Percentiles rank a stretch among this genome's conserved stretches.
Conservation (phyloP, 1,140 invertebrate genomes). For the Portunus trituberculatus region DNA sequence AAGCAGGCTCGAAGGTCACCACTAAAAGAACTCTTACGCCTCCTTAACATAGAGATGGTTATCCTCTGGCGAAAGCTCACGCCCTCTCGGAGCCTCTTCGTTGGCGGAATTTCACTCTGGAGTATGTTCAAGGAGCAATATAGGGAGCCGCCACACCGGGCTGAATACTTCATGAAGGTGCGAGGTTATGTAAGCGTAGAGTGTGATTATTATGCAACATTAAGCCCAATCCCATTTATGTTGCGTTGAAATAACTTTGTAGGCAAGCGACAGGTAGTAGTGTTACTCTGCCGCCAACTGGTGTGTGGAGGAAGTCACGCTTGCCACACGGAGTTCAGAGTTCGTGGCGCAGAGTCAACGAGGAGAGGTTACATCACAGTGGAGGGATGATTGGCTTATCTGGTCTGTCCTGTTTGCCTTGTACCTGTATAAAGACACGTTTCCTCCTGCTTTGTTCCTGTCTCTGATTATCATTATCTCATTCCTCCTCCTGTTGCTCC, state of each 20-base stretch:
- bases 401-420: no score
- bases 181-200: background rate
- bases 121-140: background rate
- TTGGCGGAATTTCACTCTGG: constrained; percentile 20
- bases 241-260: background rate
- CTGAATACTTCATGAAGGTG: constrained; percentile 5
- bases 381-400: background rate
- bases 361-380: background rate
- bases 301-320: background rate
- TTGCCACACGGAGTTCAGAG: background rate
- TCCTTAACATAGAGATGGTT: constrained; percentile 54
- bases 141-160: background rate
- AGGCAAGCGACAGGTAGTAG: background rate
- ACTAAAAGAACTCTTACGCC: constrained; percentile 47
- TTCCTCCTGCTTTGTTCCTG: background rate
- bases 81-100: constrained; percentile 6
- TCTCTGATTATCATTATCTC: no score
- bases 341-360: background rate
- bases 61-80: background rate
- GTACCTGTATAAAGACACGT: background rate
- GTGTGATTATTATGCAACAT: constrained; percentile 23
- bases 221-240: constrained; percentile 13
- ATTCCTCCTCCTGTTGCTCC: no score
- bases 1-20: constrained; percentile 28
- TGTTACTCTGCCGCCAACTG: background rate